A percentile compares a stretch with the other conserved stretches of the same genome.
Conservation (phyloP, 2,113 vertebrate species). For the Prunella himalayana region DNA sequence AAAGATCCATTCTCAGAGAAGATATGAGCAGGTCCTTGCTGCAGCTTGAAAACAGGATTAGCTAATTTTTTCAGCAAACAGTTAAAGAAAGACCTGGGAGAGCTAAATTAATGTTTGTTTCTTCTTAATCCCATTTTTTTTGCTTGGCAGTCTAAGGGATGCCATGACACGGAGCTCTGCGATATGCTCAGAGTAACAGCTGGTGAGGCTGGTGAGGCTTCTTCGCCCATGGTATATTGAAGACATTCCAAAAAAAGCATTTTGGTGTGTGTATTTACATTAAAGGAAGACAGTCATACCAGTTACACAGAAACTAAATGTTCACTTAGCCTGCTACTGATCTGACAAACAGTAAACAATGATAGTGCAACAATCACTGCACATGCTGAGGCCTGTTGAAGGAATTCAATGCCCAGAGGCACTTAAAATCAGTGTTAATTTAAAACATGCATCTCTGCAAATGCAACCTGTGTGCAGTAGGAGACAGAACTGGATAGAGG, state of each 20-base stretch:
- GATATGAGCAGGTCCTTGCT: neutral
- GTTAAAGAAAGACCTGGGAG: neutral
- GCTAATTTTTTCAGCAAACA: neutral
- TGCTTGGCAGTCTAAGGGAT: neutral
- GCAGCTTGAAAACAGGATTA: neutral
- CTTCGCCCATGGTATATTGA: neutral
- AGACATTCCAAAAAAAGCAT: neutral
- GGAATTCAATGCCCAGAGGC: neutral
- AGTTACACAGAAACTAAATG: neutral
- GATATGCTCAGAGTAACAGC: neutral
- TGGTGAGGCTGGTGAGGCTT: neutral
- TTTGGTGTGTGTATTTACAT: neutral
- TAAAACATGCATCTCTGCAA: neutral
- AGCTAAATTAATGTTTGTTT: neutral
- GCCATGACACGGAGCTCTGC: neutral
- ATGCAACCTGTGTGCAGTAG: neutral
- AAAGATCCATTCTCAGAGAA: neutral
- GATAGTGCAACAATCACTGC: neutral
- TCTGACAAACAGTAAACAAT: neutral
- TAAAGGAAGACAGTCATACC: neutral
- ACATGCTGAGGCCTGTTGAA: neutral
- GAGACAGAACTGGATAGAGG: neutral
- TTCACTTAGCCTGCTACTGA: neutral
- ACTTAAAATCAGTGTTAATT: neutral
- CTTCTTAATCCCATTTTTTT: neutral